Evolutionary conservation across 2,113 vertebrate genomes (phyloP).

Genomic region (Prinia subflava): DNA sequence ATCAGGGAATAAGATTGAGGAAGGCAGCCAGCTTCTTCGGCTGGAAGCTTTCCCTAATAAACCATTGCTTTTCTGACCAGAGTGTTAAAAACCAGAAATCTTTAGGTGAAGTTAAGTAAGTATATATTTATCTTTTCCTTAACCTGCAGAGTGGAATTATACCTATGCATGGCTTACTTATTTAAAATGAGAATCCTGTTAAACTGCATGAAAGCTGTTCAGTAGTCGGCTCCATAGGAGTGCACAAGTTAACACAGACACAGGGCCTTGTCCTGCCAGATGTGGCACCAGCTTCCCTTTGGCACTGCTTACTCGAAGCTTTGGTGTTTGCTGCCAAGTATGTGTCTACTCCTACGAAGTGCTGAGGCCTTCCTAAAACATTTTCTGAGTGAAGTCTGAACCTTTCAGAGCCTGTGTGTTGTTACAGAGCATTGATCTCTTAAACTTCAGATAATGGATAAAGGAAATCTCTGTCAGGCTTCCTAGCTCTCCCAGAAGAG

Average conservation of each 20-base stretch:
- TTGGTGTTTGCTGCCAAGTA: constrained; percentile 29
- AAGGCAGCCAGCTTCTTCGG: not conserved
- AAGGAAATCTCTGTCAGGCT: not conserved
- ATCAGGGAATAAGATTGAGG: not conserved
- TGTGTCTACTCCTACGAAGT: not conserved
- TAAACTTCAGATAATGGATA: not conserved
- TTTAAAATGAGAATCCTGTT: not conserved
- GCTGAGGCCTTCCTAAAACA: not conserved
- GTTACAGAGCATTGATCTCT: not conserved
- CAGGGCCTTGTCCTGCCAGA: not conserved
- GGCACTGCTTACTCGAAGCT: not conserved
- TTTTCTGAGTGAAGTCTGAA: not conserved
- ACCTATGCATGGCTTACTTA: not conserved
- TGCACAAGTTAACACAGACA: not conserved
- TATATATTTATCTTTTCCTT: not conserved
- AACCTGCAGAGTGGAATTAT: not conserved
- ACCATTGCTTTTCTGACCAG: not conserved
- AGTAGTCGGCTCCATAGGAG: not conserved
- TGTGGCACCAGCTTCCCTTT: not conserved
- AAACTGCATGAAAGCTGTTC: not conserved
- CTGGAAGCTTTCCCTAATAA: not conserved
- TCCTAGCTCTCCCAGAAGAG: not conserved
- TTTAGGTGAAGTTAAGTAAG: not conserved
- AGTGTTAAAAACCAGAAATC: not conserved
- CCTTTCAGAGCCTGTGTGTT: not conserved